Evolutionary conservation across 2,113 vertebrate species (phyloP).

Genomic region (Athene noctua): DNA sequence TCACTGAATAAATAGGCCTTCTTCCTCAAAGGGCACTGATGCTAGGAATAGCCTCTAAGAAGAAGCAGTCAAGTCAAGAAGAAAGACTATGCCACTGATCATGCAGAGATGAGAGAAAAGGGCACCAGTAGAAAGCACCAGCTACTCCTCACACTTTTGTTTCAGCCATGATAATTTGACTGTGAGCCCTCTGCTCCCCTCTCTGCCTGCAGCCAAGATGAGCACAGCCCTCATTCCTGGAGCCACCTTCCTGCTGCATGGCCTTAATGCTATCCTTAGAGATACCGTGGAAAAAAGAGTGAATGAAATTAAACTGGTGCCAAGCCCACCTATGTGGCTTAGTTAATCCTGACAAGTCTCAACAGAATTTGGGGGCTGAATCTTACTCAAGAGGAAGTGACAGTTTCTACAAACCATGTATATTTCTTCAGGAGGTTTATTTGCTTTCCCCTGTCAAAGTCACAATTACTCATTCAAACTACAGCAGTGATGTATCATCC

Average conservation of each 20-base stretch:
- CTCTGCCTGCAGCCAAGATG: not conserved
- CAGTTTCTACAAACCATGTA: not conserved
- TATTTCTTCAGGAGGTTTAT: not conserved
- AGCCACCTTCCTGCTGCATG: not conserved
- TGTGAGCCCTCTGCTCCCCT: not conserved
- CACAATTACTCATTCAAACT: not conserved
- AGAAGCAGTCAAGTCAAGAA: not conserved
- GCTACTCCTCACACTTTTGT: not conserved
- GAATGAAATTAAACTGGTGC: not conserved
- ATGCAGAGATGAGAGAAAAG: not conserved
- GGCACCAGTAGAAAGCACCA: not conserved
- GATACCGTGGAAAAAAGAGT: not conserved
- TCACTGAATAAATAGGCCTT: not conserved
- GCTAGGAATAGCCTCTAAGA: not conserved
- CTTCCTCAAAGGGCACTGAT: not conserved
- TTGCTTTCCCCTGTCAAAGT: not conserved
- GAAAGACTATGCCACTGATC: not conserved
- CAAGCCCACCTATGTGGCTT: not conserved
- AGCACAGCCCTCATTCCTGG: not conserved
- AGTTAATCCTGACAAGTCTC: not conserved
- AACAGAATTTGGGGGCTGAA: not conserved
- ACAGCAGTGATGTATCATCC: not conserved
- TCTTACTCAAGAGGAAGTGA: conserved; percentile 39
- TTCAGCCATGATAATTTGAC: not conserved
- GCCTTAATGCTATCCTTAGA: not conserved